Evolutionary conservation across 1,140 invertebrate genomes (phyloP).

Genomic region (Zaprionus vittiger): DNA sequence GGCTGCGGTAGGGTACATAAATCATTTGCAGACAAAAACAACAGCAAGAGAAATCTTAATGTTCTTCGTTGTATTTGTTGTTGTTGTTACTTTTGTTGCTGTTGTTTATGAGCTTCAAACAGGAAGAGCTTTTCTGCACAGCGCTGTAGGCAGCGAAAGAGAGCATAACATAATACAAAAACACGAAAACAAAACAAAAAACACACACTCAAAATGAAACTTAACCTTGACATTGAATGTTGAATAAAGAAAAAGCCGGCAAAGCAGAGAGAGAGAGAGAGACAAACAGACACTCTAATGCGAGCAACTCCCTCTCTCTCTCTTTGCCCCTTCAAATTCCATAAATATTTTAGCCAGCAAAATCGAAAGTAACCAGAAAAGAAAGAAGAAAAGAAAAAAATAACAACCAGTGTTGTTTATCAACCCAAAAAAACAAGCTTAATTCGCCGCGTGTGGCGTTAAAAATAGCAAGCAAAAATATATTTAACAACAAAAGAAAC

Average conservation of each 20-base stretch:
- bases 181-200: slow-evolving; percentile 55
- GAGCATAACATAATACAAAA: slow-evolving; percentile 53
- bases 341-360: slow-evolving; percentile 47
- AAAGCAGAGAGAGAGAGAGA: slow-evolving; percentile 46
- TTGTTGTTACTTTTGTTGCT: slow-evolving; percentile 11
- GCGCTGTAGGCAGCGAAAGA: slow-evolving; percentile 45
- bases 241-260: slow-evolving; percentile 54
- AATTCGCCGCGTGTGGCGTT: slow-evolving; percentile 63
- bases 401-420: slow-evolving; percentile 51
- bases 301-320: neutral
- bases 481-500: slow-evolving; percentile 25
- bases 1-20: slow-evolving; percentile 21
- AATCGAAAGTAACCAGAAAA: slow-evolving; percentile 45
- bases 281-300: slow-evolving; percentile 7
- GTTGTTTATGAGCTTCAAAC: slow-evolving; percentile 39
- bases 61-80: neutral
- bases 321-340: neutral
- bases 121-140: slow-evolving; percentile 79
- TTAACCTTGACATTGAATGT: slow-evolving; percentile 80
- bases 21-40: slow-evolving; percentile 60
- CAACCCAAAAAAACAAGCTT: slow-evolving; percentile 34
- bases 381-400: slow-evolving; percentile 19
- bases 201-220: slow-evolving; percentile 66
- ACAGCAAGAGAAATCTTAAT: slow-evolving; percentile 36
- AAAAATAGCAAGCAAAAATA: slow-evolving; percentile 64